Evolutionary conservation across 2,797 vertebrate species (phyloP), one percentile per base, ranked within the genome.

Genomic region (Lophotriccus pileatus): DNA sequence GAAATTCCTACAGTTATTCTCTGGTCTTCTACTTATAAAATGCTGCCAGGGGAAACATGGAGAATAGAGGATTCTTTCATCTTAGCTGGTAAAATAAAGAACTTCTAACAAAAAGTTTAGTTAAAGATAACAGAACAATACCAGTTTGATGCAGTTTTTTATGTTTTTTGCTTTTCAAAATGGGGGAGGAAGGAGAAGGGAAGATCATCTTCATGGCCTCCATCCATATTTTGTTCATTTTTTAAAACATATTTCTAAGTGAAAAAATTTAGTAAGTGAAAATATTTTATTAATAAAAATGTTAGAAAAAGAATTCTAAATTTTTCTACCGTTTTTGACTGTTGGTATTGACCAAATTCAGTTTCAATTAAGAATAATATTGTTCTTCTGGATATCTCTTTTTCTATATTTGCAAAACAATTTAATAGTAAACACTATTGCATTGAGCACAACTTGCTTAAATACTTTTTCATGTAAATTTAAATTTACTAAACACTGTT

Each of bases 131-230:
- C 5, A 80, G 34, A 58, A 91, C 70, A 49, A 3, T 7, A 69
- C 4, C 58, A 4, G 6, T 83, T 84, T 74, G 24, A 43, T 43
- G 19, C 10, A 64, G 9, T 4, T 68, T 66, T 75, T 50, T 19
- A 30, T 2, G 12, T 37, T 63, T 63, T 56, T 66, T 75, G 10
- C 8, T 70, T 80, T 85, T 36, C 30, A 32, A 84, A 88, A 50
- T 5, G 3, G 7, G 1, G 5, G 4, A 23, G 6, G 9, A 10
- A 37, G 6, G 2, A 5, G 44, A 56, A 39, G 13, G 8, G 7
- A 14, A 47, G 3, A 59, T 32, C 9, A n/a, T 49, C 3, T n/a
- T 88, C 23, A 19, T 72, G 22, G 6, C 7, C 7, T 30, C 27
- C 6, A 46, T 19, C 5, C 12, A 8, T 50, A 44, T 18, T 60